Evolutionary conservation across 35 echinoderm and acorn worm genomes (phyloP).

Genomic region (Apostichopus japonicus): DNA sequence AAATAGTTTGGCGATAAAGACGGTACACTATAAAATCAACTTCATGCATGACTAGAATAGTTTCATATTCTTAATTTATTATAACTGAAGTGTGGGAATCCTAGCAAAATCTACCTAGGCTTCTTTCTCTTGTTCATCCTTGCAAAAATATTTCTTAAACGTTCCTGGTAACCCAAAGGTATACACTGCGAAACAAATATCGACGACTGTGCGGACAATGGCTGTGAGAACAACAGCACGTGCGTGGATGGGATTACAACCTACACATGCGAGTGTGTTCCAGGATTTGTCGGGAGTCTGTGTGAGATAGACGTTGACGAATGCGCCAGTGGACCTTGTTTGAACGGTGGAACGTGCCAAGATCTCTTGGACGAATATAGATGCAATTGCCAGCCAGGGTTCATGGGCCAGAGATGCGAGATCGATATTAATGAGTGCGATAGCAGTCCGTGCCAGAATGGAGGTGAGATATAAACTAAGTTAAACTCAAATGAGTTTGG

Average conservation of each 20-base stretch:
- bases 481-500: no score
- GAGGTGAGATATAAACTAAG: conserved; percentile 25
- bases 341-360: conserved; percentile 46
- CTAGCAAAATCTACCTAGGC: no score
- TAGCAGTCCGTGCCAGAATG: conserved; percentile 75
- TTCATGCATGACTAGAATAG: no score
- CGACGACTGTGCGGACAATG: conserved; percentile 46
- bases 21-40: no score
- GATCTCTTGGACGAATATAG: conserved; percentile 49
- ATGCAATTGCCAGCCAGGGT: conserved; percentile 62
- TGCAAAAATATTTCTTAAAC: no score
- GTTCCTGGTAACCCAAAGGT: conserved; percentile 17
- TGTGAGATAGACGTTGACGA: conserved; percentile 57
- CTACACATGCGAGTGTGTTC: conserved; percentile 46
- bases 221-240: conserved; percentile 51
- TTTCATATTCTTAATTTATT: no score
- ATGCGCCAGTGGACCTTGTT: conserved; percentile 51
- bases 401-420: conserved; percentile 59
- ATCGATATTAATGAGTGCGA: conserved; percentile 66
- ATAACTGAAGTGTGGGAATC: no score
- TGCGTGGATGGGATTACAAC: conserved; percentile 58
- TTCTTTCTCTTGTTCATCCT: no score
- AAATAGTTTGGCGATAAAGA: no score
- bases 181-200: conserved; percentile 64
- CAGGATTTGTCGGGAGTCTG: conserved; percentile 32